These are phyloP conservation scores for Hippocampus kuda DNA, from an alignment of 2,797 vertebrate genomes.

Conservation along the genomic window DNA sequence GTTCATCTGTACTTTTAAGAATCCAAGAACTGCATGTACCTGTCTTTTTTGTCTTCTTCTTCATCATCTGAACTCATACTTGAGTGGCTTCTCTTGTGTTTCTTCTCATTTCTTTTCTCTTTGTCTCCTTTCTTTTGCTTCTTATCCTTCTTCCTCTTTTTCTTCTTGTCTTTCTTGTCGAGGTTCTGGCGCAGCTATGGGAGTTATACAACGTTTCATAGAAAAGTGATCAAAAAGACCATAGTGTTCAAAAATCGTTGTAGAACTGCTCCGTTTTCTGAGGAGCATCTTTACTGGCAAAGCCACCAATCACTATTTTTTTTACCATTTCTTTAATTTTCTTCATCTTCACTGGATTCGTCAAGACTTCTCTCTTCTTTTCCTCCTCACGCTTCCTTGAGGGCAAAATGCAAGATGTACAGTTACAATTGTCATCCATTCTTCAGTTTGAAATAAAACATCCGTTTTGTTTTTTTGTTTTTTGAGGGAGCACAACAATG, in stretches of 20 bases:
- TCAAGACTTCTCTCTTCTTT: conserved; percentile 86
- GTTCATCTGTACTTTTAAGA: not conserved
- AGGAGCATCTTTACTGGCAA: not conserved
- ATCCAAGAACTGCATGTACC: conserved; percentile 28
- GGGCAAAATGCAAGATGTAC: conserved; percentile 14
- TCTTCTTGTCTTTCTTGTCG: conserved; percentile 73
- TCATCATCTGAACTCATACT: conserved; percentile 67
- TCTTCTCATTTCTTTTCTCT: conserved; percentile 74
- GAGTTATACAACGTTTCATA: not conserved
- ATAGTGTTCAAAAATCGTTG: too few species aligned
- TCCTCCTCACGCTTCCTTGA: conserved; percentile 87
- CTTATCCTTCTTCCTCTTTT: conserved; percentile 70
- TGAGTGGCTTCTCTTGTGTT: conserved; percentile 66
- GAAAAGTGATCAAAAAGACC: not conserved
- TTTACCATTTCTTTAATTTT: conserved; percentile 89
- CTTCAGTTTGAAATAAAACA: not conserved
- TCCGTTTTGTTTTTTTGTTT: too few species aligned
- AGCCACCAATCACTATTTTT: not conserved
- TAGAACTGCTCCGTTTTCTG: not conserved
- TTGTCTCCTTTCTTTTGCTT: conserved; percentile 78
- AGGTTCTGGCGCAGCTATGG: conserved; percentile 83
- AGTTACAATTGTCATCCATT: not conserved
- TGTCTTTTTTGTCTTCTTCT: conserved; percentile 49
- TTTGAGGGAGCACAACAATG: not conserved
- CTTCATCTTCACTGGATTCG: conserved; percentile 96